These are phyloP conservation scores for Artemia franciscana DNA, from an alignment of 1,140 invertebrate species.

Conservation along the genomic window DNA sequence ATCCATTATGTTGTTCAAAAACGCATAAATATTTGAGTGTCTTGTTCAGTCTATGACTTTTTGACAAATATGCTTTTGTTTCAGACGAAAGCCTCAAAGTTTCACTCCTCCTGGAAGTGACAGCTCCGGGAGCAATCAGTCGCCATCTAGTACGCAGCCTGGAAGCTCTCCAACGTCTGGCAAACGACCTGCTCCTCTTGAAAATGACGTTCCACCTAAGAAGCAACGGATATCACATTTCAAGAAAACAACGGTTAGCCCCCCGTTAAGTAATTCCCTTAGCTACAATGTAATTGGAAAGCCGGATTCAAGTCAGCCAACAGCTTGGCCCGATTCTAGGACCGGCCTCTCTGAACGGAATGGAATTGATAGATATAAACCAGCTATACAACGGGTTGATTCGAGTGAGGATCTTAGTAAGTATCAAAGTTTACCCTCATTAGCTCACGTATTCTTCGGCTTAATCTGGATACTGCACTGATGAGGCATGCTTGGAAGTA, in stretches of 20 bases:
- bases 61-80: slow-evolving; percentile 11
- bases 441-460: no score
- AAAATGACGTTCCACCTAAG: slow-evolving; percentile 27
- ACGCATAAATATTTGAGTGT: no score
- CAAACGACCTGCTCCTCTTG: slow-evolving; percentile 12
- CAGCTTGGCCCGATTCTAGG: slow-evolving; percentile 4
- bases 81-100: slow-evolving; percentile 60
- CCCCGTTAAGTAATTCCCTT: slow-evolving; percentile 5
- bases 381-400: background rate
- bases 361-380: background rate
- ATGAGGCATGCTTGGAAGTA: no score
- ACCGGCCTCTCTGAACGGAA: background rate
- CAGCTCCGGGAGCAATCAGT: slow-evolving; percentile 33
- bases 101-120: slow-evolving; percentile 60
- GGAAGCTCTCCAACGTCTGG: slow-evolving; percentile 17
- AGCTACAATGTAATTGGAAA: slow-evolving; percentile 10
- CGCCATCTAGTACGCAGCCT: slow-evolving; percentile 36
- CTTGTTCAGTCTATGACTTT: no score
- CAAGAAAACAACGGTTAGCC: slow-evolving; percentile 9
- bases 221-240: slow-evolving; percentile 58
- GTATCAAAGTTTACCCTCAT: no score
- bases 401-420: background rate
- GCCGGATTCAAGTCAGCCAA: slow-evolving; percentile 9
- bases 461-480: no score
- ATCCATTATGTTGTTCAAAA: no score